Base-by-base conservation (phyloP, 1,140 invertebrate species). In the Drosophila ohnishii region DNA sequence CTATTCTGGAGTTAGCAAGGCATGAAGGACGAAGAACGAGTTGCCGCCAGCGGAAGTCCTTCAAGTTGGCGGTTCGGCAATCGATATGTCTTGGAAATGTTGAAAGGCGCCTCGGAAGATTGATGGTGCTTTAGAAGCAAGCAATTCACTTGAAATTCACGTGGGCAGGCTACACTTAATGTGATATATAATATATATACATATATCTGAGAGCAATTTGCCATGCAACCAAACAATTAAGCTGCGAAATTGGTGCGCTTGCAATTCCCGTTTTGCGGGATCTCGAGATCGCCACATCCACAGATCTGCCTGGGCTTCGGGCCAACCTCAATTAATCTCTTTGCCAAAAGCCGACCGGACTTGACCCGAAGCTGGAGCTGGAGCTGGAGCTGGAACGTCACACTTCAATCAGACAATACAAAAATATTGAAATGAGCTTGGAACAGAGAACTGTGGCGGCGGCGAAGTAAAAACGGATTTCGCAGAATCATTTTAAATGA, bases 401-500 rank as follows among this genome's bases (percentile, higher is more conserved):
- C 83, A 86, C 82, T 86, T 86, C 82, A 87, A 86, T 86, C 82
- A 86, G 75, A 87, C 83, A 87, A 86, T 87, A 86, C 51, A 86
- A 73, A 76, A 87, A 86, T 86, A 86, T 86, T 87, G 67, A 87
- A 87, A 86, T 87, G 75, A 87, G 83, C 69, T 22, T 32, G 48
- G 40, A 14, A 47, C 47, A 63, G 35, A n/a, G 13, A 47, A 14
- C 8, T 2, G 13, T 9, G 55, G 48, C 64, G 69, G 74, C 62
- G 42, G 78, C 62, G 37, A 78, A 81, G 74, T 77, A 69, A 77
- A 77, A 70, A 81, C 60, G 75, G 83, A 87, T 83, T 86, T 86
- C 82, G 82, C 82, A 86, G 82, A 86, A 86, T 87, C 82, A 87
- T 73, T 86, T 86, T 87, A 86, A 86, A 74, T 87, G 70, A 86